Evolutionary conservation across 2,113 vertebrate genomes (phyloP).

Genomic region (Chinchilla lanigera): DNA sequence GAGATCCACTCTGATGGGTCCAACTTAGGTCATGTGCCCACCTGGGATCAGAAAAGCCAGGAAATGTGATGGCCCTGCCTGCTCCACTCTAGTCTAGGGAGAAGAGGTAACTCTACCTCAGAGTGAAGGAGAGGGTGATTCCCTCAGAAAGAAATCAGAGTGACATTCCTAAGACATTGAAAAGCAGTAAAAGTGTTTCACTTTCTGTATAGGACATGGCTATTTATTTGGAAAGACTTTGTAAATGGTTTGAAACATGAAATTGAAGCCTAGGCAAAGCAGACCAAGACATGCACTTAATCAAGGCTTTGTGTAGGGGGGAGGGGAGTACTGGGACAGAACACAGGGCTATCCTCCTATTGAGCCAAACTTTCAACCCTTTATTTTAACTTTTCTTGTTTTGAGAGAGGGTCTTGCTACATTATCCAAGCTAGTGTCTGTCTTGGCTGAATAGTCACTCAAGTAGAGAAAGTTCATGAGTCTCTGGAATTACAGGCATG

Average conservation of each 20-base stretch:
- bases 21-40: neutral
- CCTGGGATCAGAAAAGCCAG: conserved; percentile 35
- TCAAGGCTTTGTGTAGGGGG: neutral
- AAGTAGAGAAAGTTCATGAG: neutral
- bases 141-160: neutral
- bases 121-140: neutral
- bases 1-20: neutral
- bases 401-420: neutral
- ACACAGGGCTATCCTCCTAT: neutral
- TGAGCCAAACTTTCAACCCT: neutral
- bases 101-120: neutral
- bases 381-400: neutral
- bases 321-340: neutral
- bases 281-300: neutral
- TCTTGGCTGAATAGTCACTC: neutral
- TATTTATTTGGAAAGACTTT: conserved; percentile 20
- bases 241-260: conserved; percentile 30
- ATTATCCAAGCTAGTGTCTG: neutral
- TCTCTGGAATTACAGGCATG: neutral
- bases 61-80: too few species aligned
- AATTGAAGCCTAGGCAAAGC: neutral
- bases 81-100: neutral
- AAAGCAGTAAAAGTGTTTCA: neutral
- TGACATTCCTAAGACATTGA: neutral
- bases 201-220: neutral